Percentiles rank a stretch among this genome's conserved stretches.
phyloP scores from a whole-genome alignment of 2,797 vertebrate species.

The Anguilla marmorata region DNA sequence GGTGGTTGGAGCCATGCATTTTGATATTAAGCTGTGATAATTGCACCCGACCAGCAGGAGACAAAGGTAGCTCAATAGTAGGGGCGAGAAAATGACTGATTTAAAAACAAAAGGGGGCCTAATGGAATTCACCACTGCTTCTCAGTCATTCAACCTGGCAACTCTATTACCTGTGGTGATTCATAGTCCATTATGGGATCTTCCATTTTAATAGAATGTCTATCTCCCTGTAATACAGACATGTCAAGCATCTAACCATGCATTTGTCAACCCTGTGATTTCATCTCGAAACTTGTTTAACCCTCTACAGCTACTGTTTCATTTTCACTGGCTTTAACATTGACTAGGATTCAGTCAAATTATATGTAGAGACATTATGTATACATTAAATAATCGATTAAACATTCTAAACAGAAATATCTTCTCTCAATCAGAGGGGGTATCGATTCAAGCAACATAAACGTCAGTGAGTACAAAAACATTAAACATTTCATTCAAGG shows the following conservation, averaged over 20 bases:
- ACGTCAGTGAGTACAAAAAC: not conserved
- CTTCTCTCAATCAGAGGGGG: not conserved
- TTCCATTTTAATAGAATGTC: constrained; percentile 89
- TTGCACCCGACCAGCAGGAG: constrained; percentile 75
- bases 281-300: constrained; percentile 68
- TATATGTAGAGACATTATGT: not conserved
- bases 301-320: constrained; percentile 13
- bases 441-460: constrained; percentile 1
- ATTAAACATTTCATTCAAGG: not conserved
- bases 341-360: not conserved
- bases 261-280: constrained; percentile 80
- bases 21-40: constrained; percentile 67
- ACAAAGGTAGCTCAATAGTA: constrained; percentile 76
- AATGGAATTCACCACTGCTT: constrained; percentile 87
- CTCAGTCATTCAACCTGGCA: constrained; percentile 84
- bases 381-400: constrained; percentile 11
- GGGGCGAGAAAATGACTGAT: constrained; percentile 77
- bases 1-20: constrained; percentile 33
- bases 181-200: constrained; percentile 88
- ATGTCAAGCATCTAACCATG: constrained; percentile 82
- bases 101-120: constrained; percentile 84
- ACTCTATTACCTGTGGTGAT: constrained; percentile 91
- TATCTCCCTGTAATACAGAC: constrained; percentile 91
- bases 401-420: constrained; percentile 4
- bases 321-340: constrained; percentile 2